These are phyloP conservation scores for Oscheius myriophilus DNA, from an alignment of 2,888 invertebrate species.

Conservation along the genomic window DNA sequence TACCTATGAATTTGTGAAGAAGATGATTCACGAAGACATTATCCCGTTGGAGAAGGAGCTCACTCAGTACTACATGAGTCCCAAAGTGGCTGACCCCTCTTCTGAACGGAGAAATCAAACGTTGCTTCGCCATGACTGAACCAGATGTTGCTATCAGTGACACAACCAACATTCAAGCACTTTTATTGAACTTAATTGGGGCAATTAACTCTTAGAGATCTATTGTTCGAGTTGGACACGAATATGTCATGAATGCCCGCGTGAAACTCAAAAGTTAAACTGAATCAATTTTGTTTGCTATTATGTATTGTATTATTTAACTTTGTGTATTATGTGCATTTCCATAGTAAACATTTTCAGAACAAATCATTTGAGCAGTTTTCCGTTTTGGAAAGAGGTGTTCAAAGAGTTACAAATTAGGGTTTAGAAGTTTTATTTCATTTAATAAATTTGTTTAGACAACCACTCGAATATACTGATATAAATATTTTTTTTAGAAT, in stretches of 20 bases:
- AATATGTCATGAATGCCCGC: constrained; percentile 73
- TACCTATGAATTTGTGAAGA: constrained; percentile 70
- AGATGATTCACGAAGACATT: constrained; percentile 72
- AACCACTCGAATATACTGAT: too few relatives aligned
- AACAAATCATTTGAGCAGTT: too few relatives aligned
- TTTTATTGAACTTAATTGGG: neutral
- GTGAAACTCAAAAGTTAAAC: too few relatives aligned
- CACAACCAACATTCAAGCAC: constrained; percentile 73
- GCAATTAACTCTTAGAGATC: constrained; percentile 61
- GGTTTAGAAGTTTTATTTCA: too few relatives aligned
- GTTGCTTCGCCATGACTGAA: constrained; percentile 73
- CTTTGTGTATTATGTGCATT: too few relatives aligned
- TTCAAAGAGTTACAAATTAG: too few relatives aligned
- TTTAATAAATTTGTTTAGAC: too few relatives aligned
- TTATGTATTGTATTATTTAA: too few relatives aligned
- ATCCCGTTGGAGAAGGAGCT: constrained; percentile 71
- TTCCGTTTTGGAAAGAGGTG: too few relatives aligned
- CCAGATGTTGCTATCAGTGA: constrained; percentile 72
- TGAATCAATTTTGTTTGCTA: too few relatives aligned
- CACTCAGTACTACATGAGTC: constrained; percentile 56
- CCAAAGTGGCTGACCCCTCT: constrained; percentile 66
- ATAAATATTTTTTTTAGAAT: too few relatives aligned
- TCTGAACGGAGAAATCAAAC: constrained; percentile 72
- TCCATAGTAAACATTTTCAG: too few relatives aligned
- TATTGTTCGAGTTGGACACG: constrained; percentile 71